Percentiles rank a stretch among this genome's conserved stretches.
These are phyloP conservation scores for Scotopteryx bipunctaria DNA, from an alignment of 2,888 invertebrate species.

Conservation along the genomic window DNA sequence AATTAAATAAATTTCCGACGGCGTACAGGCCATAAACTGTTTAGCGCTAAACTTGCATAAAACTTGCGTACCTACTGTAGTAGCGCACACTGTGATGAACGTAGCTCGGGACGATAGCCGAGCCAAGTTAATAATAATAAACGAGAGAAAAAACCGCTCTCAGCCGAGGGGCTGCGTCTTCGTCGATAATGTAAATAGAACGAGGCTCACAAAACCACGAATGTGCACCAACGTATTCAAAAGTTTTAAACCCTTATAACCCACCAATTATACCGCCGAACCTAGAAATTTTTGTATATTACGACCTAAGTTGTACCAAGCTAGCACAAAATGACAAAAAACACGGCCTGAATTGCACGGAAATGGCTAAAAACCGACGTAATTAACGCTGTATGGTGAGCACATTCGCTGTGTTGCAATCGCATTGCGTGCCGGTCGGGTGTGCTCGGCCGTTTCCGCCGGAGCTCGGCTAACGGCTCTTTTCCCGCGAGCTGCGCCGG, in stretches of 20 bases:
- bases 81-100: constrained; percentile 32
- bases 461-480: constrained; percentile 75
- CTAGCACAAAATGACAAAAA: constrained; percentile 39
- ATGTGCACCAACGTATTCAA: constrained; percentile 45
- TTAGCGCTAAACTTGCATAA: constrained; percentile 3
- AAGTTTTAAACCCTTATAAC: constrained; percentile 42
- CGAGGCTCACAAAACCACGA: constrained; percentile 48
- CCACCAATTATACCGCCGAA: constrained; percentile 13
- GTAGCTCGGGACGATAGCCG: constrained; percentile 45
- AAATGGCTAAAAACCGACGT: constrained; percentile 26
- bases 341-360: constrained; percentile 29
- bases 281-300: constrained; percentile 21
- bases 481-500: constrained; percentile 56
- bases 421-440: constrained; percentile 58
- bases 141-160: constrained; percentile 73
- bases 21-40: neutral
- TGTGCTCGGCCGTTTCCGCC: constrained; percentile 65
- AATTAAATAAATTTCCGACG: constrained; percentile 11
- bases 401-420: constrained; percentile 55
- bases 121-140: constrained; percentile 79
- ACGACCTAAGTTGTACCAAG: constrained; percentile 21
- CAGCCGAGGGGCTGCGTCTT: constrained; percentile 74
- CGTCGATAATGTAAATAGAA: constrained; percentile 69
- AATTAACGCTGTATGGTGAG: constrained; percentile 35
- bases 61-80: constrained; percentile 18